A percentile compares a stretch with the other conserved stretches of the same genome.
phyloP scores from a whole-genome alignment of 2,888 invertebrate species.

The Kryphioiulus occultus region DNA sequence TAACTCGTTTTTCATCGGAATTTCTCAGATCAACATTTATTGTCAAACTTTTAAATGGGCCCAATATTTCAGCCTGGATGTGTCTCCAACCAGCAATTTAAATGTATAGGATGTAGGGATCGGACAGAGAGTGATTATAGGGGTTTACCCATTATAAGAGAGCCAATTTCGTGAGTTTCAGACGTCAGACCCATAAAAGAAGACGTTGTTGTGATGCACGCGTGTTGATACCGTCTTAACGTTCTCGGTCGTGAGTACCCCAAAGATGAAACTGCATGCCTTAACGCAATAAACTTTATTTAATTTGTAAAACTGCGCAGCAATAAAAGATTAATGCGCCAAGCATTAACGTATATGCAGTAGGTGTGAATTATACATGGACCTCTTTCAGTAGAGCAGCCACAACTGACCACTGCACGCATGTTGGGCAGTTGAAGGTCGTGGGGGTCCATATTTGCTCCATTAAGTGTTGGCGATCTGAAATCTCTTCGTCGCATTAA shows the following conservation, averaged over 20 bases:
- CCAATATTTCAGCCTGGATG: neutral
- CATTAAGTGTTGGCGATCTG: constrained; percentile 21
- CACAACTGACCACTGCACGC: neutral
- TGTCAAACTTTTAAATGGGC: neutral
- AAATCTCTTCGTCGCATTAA: constrained; percentile 18
- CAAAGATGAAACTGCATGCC: neutral
- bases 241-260: neutral
- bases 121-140: neutral
- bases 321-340: neutral
- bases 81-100: neutral
- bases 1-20: neutral
- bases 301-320: neutral
- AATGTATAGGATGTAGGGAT: neutral
- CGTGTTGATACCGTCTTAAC: neutral
- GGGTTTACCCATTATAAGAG: no score
- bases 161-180: neutral
- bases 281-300: constrained; percentile 28
- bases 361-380: neutral
- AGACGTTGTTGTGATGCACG: no score
- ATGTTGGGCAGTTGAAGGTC: neutral
- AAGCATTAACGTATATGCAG: neutral
- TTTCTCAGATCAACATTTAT: neutral
- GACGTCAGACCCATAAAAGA: neutral
- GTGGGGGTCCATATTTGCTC: constrained; percentile 15
- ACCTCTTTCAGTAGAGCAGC: neutral